Evolutionary conservation across 2,888 invertebrate genomes (phyloP).

Genomic region (Lochmaea capreae): DNA sequence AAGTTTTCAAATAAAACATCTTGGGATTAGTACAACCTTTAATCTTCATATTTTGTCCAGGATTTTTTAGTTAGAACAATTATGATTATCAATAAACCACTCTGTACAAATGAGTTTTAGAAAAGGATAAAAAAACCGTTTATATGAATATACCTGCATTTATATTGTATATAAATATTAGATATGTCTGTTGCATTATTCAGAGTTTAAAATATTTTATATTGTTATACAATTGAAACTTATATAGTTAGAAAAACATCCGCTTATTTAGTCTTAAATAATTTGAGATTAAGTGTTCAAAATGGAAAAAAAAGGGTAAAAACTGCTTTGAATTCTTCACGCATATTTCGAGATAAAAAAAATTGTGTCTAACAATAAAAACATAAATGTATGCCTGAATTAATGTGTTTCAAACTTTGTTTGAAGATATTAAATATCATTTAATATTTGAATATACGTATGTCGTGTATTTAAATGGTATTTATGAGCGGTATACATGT

Average conservation of each 20-base stretch:
- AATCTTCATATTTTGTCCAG: background rate
- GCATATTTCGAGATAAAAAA: background rate
- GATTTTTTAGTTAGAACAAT: background rate
- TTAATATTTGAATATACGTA: too few species aligned
- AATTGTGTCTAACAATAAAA: background rate
- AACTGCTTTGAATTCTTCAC: slow-evolving; percentile 20
- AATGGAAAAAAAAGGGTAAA: slow-evolving; percentile 17
- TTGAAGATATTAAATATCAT: background rate
- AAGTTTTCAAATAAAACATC: background rate
- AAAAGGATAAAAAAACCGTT: slow-evolving; percentile 26
- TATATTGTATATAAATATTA: slow-evolving; percentile 50
- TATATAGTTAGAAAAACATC: slow-evolving; percentile 31
- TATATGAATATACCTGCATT: slow-evolving; percentile 34
- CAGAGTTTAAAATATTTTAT: slow-evolving; percentile 49
- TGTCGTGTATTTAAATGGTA: too few species aligned
- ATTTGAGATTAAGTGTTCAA: slow-evolving; percentile 33
- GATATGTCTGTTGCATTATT: slow-evolving; percentile 49
- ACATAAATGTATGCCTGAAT: background rate
- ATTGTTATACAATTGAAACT: slow-evolving; percentile 50
- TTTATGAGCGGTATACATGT: too few species aligned
- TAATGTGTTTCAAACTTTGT: background rate
- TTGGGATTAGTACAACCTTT: background rate
- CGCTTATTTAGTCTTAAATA: slow-evolving; percentile 29
- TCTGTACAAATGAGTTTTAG: slow-evolving; percentile 22
- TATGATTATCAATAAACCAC: background rate